Evolutionary conservation across 2,113 vertebrate species (phyloP).

Genomic region (Peromyscus maniculatus): DNA sequence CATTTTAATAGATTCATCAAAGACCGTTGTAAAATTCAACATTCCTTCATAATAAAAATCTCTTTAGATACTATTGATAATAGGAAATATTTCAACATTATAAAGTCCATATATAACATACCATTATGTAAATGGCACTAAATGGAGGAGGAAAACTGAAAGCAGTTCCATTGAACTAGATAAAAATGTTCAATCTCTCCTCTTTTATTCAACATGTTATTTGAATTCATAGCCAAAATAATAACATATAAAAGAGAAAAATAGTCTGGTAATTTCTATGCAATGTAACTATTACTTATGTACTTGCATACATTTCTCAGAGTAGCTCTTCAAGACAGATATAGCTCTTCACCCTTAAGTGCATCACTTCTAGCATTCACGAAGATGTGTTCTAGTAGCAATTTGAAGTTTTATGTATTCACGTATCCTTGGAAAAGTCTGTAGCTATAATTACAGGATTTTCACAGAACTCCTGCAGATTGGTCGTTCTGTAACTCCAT

Average conservation of each 20-base stretch:
- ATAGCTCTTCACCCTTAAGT: neutral
- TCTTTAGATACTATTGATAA: no score
- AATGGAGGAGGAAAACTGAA: neutral
- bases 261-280: neutral
- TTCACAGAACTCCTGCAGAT: neutral
- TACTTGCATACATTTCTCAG: neutral
- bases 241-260: neutral
- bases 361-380: neutral
- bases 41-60: neutral
- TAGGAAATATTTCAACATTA: neutral
- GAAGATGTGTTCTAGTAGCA: neutral
- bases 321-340: conserved; percentile 31
- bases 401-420: neutral
- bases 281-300: neutral
- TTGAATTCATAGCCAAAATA: neutral
- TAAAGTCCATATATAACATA: neutral
- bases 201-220: neutral
- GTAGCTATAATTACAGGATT: neutral
- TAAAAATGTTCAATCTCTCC: neutral
- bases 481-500: neutral
- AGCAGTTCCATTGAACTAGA: neutral
- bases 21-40: neutral
- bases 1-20: neutral
- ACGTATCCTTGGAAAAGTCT: neutral
- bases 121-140: neutral